Conservation (phyloP, 2,113 vertebrate genomes). For the Strigops habroptila region DNA sequence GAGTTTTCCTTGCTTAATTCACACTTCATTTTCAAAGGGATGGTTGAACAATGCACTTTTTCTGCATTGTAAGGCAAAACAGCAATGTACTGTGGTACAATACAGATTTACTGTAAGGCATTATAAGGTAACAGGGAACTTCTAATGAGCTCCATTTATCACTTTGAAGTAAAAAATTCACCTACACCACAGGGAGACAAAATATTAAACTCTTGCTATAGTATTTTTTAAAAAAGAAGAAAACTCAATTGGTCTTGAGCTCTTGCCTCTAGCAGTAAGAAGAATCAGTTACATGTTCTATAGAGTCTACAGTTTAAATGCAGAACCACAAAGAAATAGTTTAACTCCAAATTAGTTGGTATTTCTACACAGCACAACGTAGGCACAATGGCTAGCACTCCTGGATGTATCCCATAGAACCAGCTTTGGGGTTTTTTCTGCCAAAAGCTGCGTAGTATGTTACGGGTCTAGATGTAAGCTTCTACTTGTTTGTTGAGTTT, state of each 20-base stretch:
- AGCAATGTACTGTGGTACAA: not conserved
- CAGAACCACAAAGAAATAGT: not conserved
- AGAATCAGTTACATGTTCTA: not conserved
- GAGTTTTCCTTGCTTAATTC: not conserved
- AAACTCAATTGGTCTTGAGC: not conserved
- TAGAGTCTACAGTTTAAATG: not conserved
- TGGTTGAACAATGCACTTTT: not conserved
- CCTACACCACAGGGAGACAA: not conserved
- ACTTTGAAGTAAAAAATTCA: constrained; percentile 1
- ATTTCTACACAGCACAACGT: not conserved
- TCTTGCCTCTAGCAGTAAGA: not conserved
- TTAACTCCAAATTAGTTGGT: not conserved
- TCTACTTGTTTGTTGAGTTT: not conserved
- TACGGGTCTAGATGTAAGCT: not conserved
- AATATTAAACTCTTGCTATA: not conserved
- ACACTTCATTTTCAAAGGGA: not conserved
- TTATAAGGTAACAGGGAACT: not conserved
- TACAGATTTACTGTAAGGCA: not conserved
- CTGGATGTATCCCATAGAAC: not conserved
- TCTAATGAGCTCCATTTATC: constrained; percentile 17
- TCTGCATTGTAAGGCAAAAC: not conserved
- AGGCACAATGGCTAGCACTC: not conserved
- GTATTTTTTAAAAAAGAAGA: not conserved
- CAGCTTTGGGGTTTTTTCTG: not conserved
- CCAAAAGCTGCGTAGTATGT: not conserved